These are phyloP conservation scores for Macrotis lagotis DNA, from an alignment of 2,113 vertebrate species.

Conservation along the genomic window DNA sequence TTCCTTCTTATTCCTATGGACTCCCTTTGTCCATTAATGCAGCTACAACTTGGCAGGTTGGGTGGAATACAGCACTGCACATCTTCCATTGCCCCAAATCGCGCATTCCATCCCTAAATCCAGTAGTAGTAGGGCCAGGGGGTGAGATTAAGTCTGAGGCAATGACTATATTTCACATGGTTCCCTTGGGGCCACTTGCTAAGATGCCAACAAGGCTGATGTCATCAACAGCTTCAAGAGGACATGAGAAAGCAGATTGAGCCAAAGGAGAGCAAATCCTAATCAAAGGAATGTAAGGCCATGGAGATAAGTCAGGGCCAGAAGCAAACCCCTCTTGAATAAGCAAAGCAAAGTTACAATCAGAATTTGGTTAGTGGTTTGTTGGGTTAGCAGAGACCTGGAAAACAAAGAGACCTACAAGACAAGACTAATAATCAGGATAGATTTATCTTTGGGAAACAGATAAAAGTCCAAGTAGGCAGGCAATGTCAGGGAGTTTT, in stretches of 20 bases:
- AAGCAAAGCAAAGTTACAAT: background rate
- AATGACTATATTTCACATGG: background rate
- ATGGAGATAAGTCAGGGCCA: background rate
- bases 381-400: background rate
- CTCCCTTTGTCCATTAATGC: background rate
- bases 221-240: background rate
- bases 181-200: background rate
- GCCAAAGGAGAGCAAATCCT: slow-evolving; percentile 9
- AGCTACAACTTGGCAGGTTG: background rate
- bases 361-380: background rate
- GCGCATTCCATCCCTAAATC: background rate
- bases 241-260: background rate
- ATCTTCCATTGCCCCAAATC: background rate
- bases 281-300: background rate
- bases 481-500: background rate
- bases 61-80: background rate
- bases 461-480: background rate
- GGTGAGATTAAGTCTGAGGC: background rate
- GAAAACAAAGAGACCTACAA: background rate
- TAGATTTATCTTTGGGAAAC: background rate
- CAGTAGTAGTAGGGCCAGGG: background rate
- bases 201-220: background rate
- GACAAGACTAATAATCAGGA: background rate
- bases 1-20: background rate
- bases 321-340: slow-evolving; percentile 3